Base-by-base conservation (phyloP, 2,113 vertebrate genomes). In the Alligator mississippiensis region DNA sequence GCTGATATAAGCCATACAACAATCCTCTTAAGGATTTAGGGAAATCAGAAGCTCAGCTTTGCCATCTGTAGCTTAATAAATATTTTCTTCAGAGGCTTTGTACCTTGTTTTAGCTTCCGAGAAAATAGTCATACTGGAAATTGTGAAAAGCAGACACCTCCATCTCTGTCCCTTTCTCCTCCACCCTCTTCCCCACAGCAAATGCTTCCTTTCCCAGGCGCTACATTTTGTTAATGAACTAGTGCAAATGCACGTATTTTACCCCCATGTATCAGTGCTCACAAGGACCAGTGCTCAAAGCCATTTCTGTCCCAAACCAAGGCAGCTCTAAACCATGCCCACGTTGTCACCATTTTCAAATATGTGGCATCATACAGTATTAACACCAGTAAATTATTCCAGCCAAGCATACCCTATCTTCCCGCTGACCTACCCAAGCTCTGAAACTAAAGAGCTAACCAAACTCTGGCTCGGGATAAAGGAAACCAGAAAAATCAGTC, bases 21-120 rank as follows among this genome's bases (percentile, higher is more conserved):
- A 97, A 97, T 97, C 96, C 96, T 97, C 97, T 97, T 97, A 97
- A 95, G 93, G 96, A 94, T 96, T 97, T 97, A 97, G 89, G 95
- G 94, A 96, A 97, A 97, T 97, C 96, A 92, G 96, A 93, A 72
- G 94, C 94, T 95, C 96, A 84, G 96, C 96, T 95, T 96, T 94
- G 82, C 96, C 96, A 96, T 97, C 93, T 96, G 96, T 97, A 82
- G 89, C 87, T 96, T 97, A 96, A 97, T 96, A 97, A 97, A 96
- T 95, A 95, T 96, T 96, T 97, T 96, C 92, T 89, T 96, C 7
- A 0, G 84, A 93, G 86, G 75, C 86, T 96, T 96, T 96, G 80
- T 91, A 34, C 88, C 94, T 96, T 97, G 96, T 96, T 96, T 96
- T 90, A 96, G 82, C 66, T 84, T 95, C 84, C 78, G 88, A 94